phyloP scores from a whole-genome alignment of 2,113 vertebrate genomes.

The Xiphorhynchus elegans region DNA sequence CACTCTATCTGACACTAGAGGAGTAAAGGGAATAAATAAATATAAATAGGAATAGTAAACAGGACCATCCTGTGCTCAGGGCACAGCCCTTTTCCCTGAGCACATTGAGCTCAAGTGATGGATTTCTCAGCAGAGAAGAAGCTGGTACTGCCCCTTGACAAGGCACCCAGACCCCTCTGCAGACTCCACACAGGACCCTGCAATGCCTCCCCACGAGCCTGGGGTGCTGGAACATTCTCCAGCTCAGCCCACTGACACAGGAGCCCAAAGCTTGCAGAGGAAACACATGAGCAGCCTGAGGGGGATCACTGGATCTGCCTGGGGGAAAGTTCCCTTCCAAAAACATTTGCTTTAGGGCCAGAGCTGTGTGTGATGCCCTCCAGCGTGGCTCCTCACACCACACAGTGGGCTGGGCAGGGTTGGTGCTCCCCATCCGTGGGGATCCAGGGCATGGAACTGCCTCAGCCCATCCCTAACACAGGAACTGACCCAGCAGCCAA shows the following conservation, averaged over 20 bases:
- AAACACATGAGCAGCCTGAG: rapidly evolving
- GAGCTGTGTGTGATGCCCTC: rapidly evolving
- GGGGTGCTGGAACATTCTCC: rapidly evolving
- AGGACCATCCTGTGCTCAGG: neutral
- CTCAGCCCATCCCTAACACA: neutral
- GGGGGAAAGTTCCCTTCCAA: neutral
- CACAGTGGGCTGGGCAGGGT: neutral
- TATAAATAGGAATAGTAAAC: neutral
- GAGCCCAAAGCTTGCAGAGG: neutral
- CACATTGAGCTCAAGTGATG: rapidly evolving
- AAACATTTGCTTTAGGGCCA: neutral
- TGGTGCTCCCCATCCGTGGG: neutral
- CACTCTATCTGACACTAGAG: neutral
- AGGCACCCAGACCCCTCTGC: neutral
- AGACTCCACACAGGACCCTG: neutral
- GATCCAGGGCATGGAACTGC: neutral
- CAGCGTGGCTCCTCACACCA: neutral
- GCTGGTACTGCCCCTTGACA: neutral
- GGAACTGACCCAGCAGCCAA: neutral
- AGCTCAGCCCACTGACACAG: neutral
- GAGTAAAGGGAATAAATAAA: neutral
- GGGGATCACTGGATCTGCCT: neutral
- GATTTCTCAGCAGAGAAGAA: neutral
- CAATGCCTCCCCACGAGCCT: neutral
- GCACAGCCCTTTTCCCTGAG: neutral